A percentile compares a stretch with the other conserved stretches of the same genome.
Evolutionary conservation across 1,140 invertebrate genomes (phyloP).

Genomic region (Pachypsylla venusta): DNA sequence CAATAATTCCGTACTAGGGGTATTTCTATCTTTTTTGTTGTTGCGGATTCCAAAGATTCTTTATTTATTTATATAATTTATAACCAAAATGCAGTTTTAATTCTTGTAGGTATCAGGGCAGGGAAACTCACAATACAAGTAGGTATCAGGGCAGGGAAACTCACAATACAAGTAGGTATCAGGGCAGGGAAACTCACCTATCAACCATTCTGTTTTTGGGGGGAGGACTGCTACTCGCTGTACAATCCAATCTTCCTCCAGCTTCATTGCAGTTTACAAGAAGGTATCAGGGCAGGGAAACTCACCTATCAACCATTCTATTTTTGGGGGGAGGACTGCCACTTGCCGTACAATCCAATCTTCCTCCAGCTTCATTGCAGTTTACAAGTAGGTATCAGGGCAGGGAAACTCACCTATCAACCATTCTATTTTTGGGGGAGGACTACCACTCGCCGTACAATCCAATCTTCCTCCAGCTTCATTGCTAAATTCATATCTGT

Average conservation of each 20-base stretch:
- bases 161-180: too few species aligned
- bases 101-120: too few species aligned
- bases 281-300: constrained; percentile 57
- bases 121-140: constrained; percentile 62
- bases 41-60: too few species aligned
- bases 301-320: constrained; percentile 48
- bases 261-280: constrained; percentile 71
- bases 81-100: too few species aligned
- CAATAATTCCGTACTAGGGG: too few species aligned
- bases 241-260: constrained; percentile 60
- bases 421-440: constrained; percentile 59
- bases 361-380: constrained; percentile 63
- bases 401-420: constrained; percentile 30
- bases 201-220: constrained; percentile 56
- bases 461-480: constrained; percentile 60
- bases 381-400: constrained; percentile 69
- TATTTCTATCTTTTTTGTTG: too few species aligned
- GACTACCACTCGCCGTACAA: constrained; percentile 63
- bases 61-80: too few species aligned
- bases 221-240: constrained; percentile 57
- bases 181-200: constrained; percentile 40
- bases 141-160: constrained; percentile 44
- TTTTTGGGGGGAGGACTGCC: constrained; percentile 55
- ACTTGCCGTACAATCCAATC: constrained; percentile 62
- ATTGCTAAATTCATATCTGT: constrained; percentile 71